Conservation (phyloP, 2,888 invertebrate species). For the Orthosia cruda region DNA sequence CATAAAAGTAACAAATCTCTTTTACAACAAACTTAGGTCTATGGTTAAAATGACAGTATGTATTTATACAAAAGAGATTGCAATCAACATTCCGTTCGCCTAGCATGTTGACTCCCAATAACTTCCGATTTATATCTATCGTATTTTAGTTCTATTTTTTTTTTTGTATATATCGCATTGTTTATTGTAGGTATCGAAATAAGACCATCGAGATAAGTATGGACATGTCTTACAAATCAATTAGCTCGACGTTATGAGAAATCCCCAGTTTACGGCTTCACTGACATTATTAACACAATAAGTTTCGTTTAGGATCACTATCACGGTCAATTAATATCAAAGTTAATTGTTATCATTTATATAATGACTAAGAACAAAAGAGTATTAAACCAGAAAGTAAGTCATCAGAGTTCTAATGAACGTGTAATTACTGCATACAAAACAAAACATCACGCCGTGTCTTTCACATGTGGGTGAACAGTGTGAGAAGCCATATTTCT, state of each 20-base stretch:
- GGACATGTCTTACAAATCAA: neutral
- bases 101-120: no score
- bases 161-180: neutral
- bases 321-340: slow-evolving; percentile 10
- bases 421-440: no score
- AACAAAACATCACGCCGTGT: neutral
- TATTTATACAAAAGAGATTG: no score
- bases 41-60: no score
- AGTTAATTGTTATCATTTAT: slow-evolving; percentile 27
- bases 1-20: no score
- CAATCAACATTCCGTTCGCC: no score
- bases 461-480: neutral
- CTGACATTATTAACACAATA: slow-evolving; percentile 53
- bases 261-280: slow-evolving; percentile 26
- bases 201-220: slow-evolving; percentile 2
- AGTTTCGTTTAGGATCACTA: slow-evolving; percentile 41
- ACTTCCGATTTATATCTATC: no score
- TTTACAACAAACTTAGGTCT: no score
- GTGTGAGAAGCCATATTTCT: neutral
- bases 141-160: neutral
- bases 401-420: neutral
- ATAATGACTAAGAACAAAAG: slow-evolving; percentile 37
- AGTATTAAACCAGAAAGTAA: neutral
- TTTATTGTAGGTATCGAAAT: slow-evolving; percentile 7
- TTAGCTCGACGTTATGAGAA: slow-evolving; percentile 28